A percentile compares a stretch with the other conserved stretches of the same genome.
Conservation (phyloP, 2,888 invertebrate species). For the Atrina japonica region DNA sequence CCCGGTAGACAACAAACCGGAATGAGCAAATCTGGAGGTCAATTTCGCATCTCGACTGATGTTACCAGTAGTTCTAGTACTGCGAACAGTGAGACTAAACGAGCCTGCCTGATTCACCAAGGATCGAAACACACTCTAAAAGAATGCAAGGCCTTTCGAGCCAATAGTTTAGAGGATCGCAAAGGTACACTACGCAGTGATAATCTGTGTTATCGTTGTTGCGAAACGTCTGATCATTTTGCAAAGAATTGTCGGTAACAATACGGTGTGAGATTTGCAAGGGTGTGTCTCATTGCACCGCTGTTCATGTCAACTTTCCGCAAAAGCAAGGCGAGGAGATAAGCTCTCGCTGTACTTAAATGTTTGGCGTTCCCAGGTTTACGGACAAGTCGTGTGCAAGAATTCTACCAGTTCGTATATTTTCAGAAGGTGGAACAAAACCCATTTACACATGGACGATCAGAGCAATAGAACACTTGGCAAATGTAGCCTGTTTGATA, state of each 20-base stretch:
- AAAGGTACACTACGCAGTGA: background rate
- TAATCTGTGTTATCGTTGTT: conserved; percentile 11
- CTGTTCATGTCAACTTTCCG: too few species aligned
- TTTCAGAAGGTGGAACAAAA: background rate
- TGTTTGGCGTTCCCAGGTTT: conserved; percentile 7
- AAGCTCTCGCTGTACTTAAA: too few species aligned
- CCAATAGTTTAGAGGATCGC: too few species aligned
- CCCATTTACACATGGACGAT: conserved; percentile 5
- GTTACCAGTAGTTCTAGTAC: too few species aligned
- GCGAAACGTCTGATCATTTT: too few species aligned
- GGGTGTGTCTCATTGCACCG: too few species aligned
- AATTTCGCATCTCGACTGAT: conserved; percentile 17
- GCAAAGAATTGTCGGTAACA: conserved; percentile 20
- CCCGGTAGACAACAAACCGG: background rate
- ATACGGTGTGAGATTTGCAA: too few species aligned
- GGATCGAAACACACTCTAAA: conserved; percentile 16
- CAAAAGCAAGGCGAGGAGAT: too few species aligned
- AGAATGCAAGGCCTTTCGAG: conserved; percentile 14
- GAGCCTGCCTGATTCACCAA: conserved; percentile 22
- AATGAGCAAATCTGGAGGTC: background rate
- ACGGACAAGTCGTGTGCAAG: conserved; percentile 23
- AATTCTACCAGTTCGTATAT: conserved; percentile 18
- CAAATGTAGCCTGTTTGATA: too few species aligned
- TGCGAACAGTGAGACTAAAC: background rate
- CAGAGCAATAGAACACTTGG: conserved; percentile 29